Base-by-base conservation (phyloP, 35 echinoderm and acorn worm species). In the Lytechinus variegatus region DNA sequence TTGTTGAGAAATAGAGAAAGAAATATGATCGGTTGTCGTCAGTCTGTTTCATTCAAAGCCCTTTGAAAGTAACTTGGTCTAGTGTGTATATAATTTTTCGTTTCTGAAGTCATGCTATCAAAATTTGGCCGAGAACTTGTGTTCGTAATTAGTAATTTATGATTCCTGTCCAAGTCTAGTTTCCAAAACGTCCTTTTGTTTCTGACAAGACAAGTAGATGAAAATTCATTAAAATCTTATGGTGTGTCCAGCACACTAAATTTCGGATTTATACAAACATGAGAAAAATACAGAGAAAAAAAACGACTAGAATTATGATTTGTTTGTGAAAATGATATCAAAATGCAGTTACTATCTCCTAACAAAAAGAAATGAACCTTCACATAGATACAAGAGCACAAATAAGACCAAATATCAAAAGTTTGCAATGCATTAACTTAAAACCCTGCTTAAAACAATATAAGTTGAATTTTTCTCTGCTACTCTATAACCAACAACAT, bases 161-260 rank as follows among this genome's bases (percentile, higher is more conserved):
- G 2, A 60, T 60, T 16, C 57, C 57, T 24, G 66, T 79, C 66
- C 66, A n/a, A 79, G 66, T 79, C 66, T 79, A 79, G 66, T 79
- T 24, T n/a, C 66, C 19, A 79, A 58, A 79, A 79, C 66, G 66
- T 79, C 66, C 66, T 79, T 79, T 79, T 79, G 66, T 16, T 79
- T 79, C 66, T 79, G 66, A 79, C 66, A 79, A 24, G 21, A 79
- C 66, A 79, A 19, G 16, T 24, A 79, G 66, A 79, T 24, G 66
- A 79, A 79, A 79, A 79, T 79, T 79, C 66, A 24, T 79, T 19
- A 79, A 79, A 16, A 14, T 79, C 66, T 79, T 10, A 90, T 19
- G 52, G 88, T 90, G 88, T 90, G 88, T 28, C 88, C 88, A 90
- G 88, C 88, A 90, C 88, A 90, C 88, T 52, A 90, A 90, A 28